Evolutionary conservation across 2,797 vertebrate genomes (phyloP).

Genomic region (Cossypha caffra): DNA sequence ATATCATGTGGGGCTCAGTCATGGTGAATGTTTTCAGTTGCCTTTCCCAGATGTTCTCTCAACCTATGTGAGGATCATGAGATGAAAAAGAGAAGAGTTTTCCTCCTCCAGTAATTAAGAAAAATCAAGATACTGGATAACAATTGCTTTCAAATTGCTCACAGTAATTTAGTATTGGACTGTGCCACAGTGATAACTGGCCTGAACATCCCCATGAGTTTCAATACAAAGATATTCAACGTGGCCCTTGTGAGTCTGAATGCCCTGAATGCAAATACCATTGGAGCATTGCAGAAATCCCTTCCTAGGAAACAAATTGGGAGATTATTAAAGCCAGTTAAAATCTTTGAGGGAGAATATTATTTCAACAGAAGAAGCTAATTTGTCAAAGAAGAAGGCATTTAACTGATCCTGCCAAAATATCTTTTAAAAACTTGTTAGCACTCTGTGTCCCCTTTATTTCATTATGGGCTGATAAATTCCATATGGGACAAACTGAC

Average conservation of each 20-base stretch:
- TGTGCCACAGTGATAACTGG: background rate
- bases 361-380: background rate
- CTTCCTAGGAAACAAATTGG: background rate
- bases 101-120: conserved; percentile 3
- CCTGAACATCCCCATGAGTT: background rate
- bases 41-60: background rate
- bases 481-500: background rate
- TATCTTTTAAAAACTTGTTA: background rate
- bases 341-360: background rate
- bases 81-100: background rate
- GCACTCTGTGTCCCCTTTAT: background rate
- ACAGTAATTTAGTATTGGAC: background rate
- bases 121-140: background rate
- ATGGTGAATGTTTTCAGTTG: background rate
- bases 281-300: background rate
- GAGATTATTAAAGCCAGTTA: background rate
- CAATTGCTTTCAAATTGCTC: background rate
- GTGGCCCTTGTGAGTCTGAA: background rate
- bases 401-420: background rate
- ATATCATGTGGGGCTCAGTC: background rate
- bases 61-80: background rate
- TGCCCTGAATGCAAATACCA: background rate
- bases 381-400: background rate
- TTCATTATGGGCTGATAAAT: background rate
- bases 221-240: background rate